Evolutionary conservation across 2,888 invertebrate genomes (phyloP).

Genomic region (Agonopterix subpropinquella): DNA sequence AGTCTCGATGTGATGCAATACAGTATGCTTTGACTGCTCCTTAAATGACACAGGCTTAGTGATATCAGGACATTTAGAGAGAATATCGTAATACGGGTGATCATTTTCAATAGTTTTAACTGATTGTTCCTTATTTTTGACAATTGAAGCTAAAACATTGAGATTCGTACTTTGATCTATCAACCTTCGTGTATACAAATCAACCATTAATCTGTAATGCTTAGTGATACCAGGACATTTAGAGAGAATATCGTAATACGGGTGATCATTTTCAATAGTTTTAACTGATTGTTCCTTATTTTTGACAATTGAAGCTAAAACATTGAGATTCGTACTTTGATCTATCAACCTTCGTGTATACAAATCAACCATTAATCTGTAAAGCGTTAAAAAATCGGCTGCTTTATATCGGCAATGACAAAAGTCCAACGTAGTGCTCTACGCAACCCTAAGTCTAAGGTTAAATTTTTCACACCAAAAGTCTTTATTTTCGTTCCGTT

Average conservation of each 20-base stretch:
- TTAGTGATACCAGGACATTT: slow-evolving; percentile 16
- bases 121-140: background rate
- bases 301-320: slow-evolving; percentile 6
- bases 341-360: slow-evolving; percentile 12
- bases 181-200: slow-evolving; percentile 11
- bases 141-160: slow-evolving; percentile 5
- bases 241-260: slow-evolving; percentile 8
- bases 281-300: background rate
- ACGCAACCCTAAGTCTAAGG: slow-evolving; percentile 15
- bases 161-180: slow-evolving; percentile 14
- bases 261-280: slow-evolving; percentile 3
- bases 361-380: slow-evolving; percentile 18
- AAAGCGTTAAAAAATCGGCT: slow-evolving; percentile 19
- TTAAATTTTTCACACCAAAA: slow-evolving; percentile 11
- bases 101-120: background rate
- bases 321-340: slow-evolving; percentile 10
- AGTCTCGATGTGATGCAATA: slow-evolving; percentile 1
- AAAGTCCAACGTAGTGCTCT: slow-evolving; percentile 18
- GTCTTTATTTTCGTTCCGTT: slow-evolving; percentile 6
- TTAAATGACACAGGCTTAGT: slow-evolving; percentile 16
- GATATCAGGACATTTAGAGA: slow-evolving; percentile 14
- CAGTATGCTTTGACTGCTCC: slow-evolving; percentile 9
- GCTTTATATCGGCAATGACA: background rate
- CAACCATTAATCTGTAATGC: slow-evolving; percentile 15
- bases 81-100: slow-evolving; percentile 8